phyloP scores from a whole-genome alignment of 92 coral and sea anemone species.

The Parazoanthus swiftii region DNA sequence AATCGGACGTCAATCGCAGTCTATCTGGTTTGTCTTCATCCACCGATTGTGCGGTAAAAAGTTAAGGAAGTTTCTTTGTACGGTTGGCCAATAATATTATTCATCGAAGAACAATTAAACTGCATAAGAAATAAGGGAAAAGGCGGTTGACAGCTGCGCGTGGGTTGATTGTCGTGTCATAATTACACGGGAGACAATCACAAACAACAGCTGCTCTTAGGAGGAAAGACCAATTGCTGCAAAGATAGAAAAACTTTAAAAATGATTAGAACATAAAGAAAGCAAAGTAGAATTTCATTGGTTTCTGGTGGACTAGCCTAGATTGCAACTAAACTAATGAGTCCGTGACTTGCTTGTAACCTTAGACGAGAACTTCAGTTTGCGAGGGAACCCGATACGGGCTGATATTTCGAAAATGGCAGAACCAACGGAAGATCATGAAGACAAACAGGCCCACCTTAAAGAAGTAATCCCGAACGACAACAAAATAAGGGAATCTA shows the following conservation, averaged over 20 bases:
- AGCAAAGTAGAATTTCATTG: background rate
- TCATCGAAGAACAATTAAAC: background rate
- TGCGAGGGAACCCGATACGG: background rate
- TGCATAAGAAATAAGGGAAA: background rate
- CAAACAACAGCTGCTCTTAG: background rate
- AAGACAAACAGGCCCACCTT: background rate
- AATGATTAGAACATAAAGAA: background rate
- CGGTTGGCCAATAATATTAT: background rate
- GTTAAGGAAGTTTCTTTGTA: background rate
- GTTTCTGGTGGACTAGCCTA: no score
- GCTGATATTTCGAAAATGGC: conserved; percentile 3
- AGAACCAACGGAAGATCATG: conserved; percentile 8
- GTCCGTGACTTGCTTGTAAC: background rate
- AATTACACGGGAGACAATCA: background rate
- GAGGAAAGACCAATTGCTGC: background rate
- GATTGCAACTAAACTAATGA: no score
- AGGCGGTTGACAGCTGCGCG: conserved; percentile 8
- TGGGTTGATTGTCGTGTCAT: background rate
- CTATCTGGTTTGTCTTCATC: background rate
- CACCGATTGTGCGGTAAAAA: background rate
- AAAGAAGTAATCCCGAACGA: conserved; percentile 23
- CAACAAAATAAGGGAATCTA: conserved; percentile 14
- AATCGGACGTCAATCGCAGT: background rate
- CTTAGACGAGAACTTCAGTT: background rate
- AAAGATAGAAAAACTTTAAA: background rate